phyloP scores from a whole-genome alignment of 2,888 invertebrate species.

The Mythimna albipuncta region DNA sequence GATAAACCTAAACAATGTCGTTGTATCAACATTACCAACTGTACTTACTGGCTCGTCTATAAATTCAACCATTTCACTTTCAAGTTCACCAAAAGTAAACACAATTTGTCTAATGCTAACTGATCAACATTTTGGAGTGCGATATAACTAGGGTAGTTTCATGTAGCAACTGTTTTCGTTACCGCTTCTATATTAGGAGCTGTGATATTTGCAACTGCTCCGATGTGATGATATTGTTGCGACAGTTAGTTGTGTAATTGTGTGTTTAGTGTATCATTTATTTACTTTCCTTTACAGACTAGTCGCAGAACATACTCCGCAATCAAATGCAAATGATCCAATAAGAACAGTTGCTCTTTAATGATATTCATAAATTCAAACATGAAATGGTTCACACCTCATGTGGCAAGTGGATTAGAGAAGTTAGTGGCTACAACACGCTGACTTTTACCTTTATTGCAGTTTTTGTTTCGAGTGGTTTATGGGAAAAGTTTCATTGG shows the following conservation, averaged over 20 bases:
- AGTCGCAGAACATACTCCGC: conserved; percentile 27
- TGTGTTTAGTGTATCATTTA: conserved; percentile 47
- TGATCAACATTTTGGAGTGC: conserved; percentile 25
- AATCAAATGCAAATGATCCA: conserved; percentile 51
- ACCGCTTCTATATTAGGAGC: conserved; percentile 21
- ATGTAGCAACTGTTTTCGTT: conserved; percentile 15
- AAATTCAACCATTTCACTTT: conserved; percentile 24
- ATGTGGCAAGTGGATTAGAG: conserved; percentile 59
- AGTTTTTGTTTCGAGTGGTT: conserved; percentile 43
- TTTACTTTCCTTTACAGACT: conserved; percentile 39
- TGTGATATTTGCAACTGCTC: conserved; percentile 31
- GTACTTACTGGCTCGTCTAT: conserved; percentile 14
- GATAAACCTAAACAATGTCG: conserved; percentile 13
- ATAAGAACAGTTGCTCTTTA: conserved; percentile 34
- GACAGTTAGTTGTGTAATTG: conserved; percentile 37
- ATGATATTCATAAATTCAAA: conserved; percentile 52
- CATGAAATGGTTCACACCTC: conserved; percentile 51
- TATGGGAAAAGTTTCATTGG: conserved; percentile 47
- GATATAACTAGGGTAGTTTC: conserved; percentile 25
- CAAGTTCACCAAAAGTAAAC: conserved; percentile 21
- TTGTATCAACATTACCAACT: conserved; percentile 8
- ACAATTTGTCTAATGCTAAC: conserved; percentile 22
- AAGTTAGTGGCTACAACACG: conserved; percentile 27
- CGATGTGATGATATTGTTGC: conserved; percentile 15
- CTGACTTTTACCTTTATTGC: conserved; percentile 45